Conservation (phyloP, 2,888 invertebrate species). For the Notodonta ziczac region DNA sequence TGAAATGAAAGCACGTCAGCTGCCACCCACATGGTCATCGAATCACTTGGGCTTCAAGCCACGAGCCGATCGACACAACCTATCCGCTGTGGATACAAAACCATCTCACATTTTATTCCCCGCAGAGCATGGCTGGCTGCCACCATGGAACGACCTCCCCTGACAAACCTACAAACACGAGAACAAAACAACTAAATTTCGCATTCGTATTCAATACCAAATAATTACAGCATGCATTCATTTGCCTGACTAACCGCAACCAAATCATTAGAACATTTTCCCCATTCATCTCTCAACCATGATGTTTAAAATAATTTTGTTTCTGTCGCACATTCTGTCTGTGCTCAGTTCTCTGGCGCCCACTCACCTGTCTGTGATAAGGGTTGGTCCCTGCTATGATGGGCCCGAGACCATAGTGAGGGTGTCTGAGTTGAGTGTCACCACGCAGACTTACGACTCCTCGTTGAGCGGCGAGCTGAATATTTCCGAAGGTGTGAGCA, state of each 20-base stretch:
- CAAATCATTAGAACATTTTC: background rate
- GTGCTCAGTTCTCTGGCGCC: slow-evolving; percentile 33
- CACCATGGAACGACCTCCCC: no score
- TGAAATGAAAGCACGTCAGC: no score
- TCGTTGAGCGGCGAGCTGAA: slow-evolving; percentile 53
- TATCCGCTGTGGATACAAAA: no score
- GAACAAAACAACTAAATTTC: no score
- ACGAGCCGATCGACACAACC: no score
- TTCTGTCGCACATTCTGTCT: slow-evolving; percentile 7
- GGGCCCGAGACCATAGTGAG: slow-evolving; percentile 20
- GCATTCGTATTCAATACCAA: background rate
- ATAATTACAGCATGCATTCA: no score
- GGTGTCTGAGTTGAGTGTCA: slow-evolving; percentile 52
- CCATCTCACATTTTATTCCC: no score
- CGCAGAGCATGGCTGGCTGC: no score
- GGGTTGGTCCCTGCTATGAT: slow-evolving; percentile 52
- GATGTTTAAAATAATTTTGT: slow-evolving; percentile 7
- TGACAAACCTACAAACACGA: no score
- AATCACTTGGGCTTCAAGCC: no score
- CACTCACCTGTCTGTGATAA: slow-evolving; percentile 52
- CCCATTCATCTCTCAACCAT: slow-evolving; percentile 9
- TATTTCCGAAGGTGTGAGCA: slow-evolving; percentile 47
- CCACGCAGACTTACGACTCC: slow-evolving; percentile 47
- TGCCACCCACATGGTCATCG: no score
- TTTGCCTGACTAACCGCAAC: no score